Percentiles rank a stretch among this genome's conserved stretches.
Conservation (phyloP, 2,888 invertebrate species). For the Fissipunctia ypsillon region DNA sequence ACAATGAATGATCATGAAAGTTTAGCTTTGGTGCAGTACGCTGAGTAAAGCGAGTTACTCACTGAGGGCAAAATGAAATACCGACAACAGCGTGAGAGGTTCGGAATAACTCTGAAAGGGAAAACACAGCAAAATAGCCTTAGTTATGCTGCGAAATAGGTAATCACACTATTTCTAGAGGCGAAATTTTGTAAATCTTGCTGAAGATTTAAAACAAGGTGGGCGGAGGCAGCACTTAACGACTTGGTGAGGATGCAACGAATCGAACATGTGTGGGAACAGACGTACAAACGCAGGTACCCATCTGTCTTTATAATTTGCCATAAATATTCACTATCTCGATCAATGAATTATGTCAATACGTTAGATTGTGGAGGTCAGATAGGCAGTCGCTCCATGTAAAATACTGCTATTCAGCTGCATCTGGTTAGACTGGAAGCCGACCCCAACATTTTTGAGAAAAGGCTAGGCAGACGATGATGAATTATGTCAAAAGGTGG, state of each 20-base stretch:
- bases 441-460: too few species aligned
- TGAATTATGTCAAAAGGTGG: too few species aligned
- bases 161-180: not conserved
- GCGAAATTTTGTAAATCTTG: not conserved
- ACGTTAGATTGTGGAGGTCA: too few species aligned
- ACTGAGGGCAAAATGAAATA: not conserved
- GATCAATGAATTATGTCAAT: slow-evolving; percentile 7
- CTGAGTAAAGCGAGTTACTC: not conserved
- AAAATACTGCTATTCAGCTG: too few species aligned
- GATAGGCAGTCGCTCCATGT: too few species aligned
- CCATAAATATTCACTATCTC: not conserved
- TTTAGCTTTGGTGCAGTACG: slow-evolving; percentile 19
- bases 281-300: not conserved
- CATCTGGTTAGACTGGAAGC: too few species aligned
- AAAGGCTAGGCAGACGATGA: too few species aligned
- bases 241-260: not conserved
- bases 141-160: not conserved
- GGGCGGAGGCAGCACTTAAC: not conserved
- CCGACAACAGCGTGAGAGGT: not conserved
- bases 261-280: too few species aligned
- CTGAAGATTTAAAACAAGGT: not conserved
- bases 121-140: not conserved
- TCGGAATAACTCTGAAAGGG: not conserved
- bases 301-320: not conserved
- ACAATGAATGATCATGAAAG: slow-evolving; percentile 35